Conservation (phyloP, 2,113 vertebrate species). For the Struthidea cinerea region DNA sequence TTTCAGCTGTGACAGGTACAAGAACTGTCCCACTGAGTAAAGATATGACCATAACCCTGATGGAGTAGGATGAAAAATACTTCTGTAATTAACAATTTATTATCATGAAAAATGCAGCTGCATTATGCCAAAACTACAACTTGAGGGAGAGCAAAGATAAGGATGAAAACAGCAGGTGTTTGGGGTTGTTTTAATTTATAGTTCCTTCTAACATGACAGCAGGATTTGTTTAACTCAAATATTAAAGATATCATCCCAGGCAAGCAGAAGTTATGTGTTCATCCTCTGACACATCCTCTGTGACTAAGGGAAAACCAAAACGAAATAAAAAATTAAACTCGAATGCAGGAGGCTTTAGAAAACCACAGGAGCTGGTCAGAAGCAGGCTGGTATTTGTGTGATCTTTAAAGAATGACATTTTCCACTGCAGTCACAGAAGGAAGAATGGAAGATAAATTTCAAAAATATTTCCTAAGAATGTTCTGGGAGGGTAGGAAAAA, state of each 20-base stretch:
- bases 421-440: slow-evolving; percentile 34
- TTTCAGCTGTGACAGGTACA: background rate
- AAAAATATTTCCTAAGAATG: slow-evolving; percentile 1
- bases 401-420: slow-evolving; percentile 22
- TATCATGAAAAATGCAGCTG: background rate
- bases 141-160: background rate
- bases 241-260: background rate
- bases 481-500: background rate
- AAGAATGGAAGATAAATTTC: background rate
- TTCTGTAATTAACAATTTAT: background rate
- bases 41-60: background rate
- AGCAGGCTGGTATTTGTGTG: background rate
- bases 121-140: background rate
- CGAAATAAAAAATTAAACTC: background rate
- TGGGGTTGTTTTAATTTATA: background rate
- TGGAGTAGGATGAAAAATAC: background rate
- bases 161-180: background rate
- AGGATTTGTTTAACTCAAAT: background rate
- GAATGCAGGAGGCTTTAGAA: background rate
- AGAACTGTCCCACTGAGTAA: background rate
- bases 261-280: background rate
- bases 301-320: background rate
- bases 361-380: background rate
- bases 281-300: background rate
- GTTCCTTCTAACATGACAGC: background rate